These are phyloP conservation scores for Akabosia matsudoensis DNA, from an alignment of 1,140 invertebrate genomes.

Conservation along the genomic window DNA sequence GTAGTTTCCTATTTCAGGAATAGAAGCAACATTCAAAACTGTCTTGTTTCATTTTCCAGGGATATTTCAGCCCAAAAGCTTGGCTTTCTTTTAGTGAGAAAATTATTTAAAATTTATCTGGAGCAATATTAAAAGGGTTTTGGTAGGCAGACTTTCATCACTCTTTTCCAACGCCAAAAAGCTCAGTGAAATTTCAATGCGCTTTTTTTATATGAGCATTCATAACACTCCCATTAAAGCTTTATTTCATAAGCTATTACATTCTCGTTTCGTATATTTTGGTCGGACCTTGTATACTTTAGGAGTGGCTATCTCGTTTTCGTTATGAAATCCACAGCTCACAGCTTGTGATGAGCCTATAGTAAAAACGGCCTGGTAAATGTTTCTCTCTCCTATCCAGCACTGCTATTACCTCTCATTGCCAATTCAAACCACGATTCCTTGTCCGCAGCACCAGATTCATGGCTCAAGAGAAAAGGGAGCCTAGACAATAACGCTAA, in stretches of 20 bases:
- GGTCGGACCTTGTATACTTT: too few relatives aligned
- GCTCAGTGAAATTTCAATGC: not conserved
- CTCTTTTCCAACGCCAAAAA: not conserved
- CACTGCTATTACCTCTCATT: not conserved
- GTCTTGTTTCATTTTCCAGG: too few relatives aligned
- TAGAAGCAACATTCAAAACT: not conserved
- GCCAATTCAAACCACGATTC: constrained; percentile 4
- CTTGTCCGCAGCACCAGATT: constrained; percentile 10
- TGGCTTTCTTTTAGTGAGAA: not conserved
- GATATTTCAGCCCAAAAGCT: too few relatives aligned
- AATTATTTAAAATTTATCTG: not conserved
- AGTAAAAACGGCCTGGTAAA: not conserved
- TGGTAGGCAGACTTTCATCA: not conserved
- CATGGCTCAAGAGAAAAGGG: not conserved
- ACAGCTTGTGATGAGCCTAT: not conserved
- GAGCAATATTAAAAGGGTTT: too few relatives aligned
- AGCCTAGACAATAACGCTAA: not conserved
- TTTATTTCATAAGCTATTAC: constrained; percentile 5
- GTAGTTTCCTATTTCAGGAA: too few relatives aligned
- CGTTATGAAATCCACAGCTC: too few relatives aligned
- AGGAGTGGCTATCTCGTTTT: too few relatives aligned
- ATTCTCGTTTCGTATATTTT: too few relatives aligned
- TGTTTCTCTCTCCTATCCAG: not conserved
- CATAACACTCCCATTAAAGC: not conserved
- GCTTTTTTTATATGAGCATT: too few relatives aligned